phyloP scores from a whole-genome alignment of 2,888 invertebrate genomes.

The Papilio demoleus region DNA sequence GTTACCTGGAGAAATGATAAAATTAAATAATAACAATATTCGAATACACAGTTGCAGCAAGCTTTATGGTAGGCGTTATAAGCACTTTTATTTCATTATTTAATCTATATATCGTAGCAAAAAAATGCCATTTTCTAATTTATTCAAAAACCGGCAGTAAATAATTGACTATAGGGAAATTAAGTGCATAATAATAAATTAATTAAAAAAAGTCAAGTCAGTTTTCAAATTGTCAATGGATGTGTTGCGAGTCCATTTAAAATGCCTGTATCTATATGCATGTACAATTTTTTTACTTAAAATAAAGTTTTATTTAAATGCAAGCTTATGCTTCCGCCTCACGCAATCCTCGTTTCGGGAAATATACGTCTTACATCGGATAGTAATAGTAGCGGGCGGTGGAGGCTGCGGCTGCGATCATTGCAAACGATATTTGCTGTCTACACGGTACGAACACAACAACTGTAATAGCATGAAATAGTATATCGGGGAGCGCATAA shows the following conservation, averaged over 20 bases:
- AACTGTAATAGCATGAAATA: constrained; percentile 70
- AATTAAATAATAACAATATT: not conserved
- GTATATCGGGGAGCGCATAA: constrained; percentile 61
- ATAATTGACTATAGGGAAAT: no score
- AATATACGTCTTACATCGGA: constrained; percentile 47
- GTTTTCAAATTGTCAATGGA: no score
- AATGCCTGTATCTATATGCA: not conserved
- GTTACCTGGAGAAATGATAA: not conserved
- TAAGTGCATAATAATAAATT: no score
- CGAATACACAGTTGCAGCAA: not conserved
- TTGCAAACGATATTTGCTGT: constrained; percentile 61
- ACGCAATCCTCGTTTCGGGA: constrained; percentile 53
- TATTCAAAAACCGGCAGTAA: no score
- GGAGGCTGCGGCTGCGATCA: constrained; percentile 60
- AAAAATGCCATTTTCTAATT: no score
- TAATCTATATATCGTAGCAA: no score
- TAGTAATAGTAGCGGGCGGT: constrained; percentile 50
- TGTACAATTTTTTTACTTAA: not conserved
- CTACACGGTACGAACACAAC: constrained; percentile 58
- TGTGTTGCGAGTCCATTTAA: no score
- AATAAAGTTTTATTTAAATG: constrained; percentile 1
- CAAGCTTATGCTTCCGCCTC: constrained; percentile 52
- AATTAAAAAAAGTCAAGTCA: no score
- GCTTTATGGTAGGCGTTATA: not conserved
- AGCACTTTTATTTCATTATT: not conserved